Evolutionary conservation across 2,113 vertebrate genomes (phyloP).

Genomic region (Platycercus adscitus): DNA sequence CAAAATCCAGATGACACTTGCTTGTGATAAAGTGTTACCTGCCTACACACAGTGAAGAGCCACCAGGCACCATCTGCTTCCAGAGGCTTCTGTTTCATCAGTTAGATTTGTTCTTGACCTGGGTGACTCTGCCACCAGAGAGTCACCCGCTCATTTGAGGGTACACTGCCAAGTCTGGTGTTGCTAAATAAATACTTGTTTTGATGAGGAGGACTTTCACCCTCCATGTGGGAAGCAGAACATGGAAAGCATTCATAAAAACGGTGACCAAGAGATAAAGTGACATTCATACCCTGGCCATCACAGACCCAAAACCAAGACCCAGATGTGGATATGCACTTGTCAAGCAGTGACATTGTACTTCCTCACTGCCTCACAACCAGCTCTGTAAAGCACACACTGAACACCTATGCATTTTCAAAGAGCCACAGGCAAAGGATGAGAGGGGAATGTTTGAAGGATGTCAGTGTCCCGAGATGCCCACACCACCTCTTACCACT

Average conservation of each 20-base stretch:
- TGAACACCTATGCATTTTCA: not conserved
- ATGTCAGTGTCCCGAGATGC: too few relatives aligned
- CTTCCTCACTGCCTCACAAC: not conserved
- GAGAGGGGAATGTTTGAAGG: not conserved
- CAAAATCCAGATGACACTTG: not conserved
- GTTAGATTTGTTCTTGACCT: not conserved
- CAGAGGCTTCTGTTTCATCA: not conserved
- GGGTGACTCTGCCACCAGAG: not conserved
- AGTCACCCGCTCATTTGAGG: not conserved
- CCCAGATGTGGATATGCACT: not conserved
- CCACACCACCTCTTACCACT: not conserved
- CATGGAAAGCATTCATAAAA: not conserved
- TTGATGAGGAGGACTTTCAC: not conserved
- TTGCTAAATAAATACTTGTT: not conserved
- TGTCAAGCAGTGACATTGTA: rapidly evolving
- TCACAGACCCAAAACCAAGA: not conserved
- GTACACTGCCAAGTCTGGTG: not conserved
- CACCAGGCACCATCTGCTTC: not conserved
- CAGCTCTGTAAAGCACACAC: not conserved
- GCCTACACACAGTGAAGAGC: not conserved
- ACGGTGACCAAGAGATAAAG: rapidly evolving
- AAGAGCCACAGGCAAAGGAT: not conserved
- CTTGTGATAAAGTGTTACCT: not conserved
- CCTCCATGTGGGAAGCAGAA: not conserved
- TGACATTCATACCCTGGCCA: not conserved